These are phyloP conservation scores for Drosophila azteca DNA, from an alignment of 1,140 invertebrate species.

Conservation along the genomic window DNA sequence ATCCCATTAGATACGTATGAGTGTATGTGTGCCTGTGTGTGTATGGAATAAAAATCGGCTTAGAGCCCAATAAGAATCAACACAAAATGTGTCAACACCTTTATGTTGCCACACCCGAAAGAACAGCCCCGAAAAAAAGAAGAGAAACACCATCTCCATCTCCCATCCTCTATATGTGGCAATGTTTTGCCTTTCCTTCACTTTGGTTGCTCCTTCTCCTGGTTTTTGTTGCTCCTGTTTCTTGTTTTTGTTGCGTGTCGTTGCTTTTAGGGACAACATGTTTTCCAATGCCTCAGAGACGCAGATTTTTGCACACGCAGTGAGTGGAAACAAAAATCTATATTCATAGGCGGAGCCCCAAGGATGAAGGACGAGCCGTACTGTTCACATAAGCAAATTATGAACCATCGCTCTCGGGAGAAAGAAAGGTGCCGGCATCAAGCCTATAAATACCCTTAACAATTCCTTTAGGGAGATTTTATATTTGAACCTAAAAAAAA, in stretches of 20 bases:
- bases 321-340: conserved; percentile 70
- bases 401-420: conserved; percentile 37
- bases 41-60: conserved; percentile 65
- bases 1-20: conserved; percentile 20
- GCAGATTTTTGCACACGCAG: conserved; percentile 55
- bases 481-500: too few relatives aligned
- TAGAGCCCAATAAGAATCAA: conserved; percentile 65
- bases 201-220: conserved; percentile 2
- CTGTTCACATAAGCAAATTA: conserved; percentile 41
- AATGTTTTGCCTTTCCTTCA: conserved; percentile 22
- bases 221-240: conserved; percentile 1
- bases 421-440: conserved; percentile 7
- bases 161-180: conserved; percentile 28
- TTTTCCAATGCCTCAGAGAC: conserved; percentile 48
- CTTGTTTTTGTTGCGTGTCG: conserved; percentile 43
- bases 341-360: conserved; percentile 61
- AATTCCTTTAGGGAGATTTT: too few relatives aligned
- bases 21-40: conserved; percentile 22
- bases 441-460: too few relatives aligned
- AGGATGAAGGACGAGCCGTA: conserved; percentile 5
- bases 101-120: conserved; percentile 71
- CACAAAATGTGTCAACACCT: conserved; percentile 77
- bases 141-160: not conserved
- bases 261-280: conserved; percentile 63
- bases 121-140: conserved; percentile 34